phyloP scores from a whole-genome alignment of 1,140 invertebrate species.

The Oreohelix idahoensis region DNA sequence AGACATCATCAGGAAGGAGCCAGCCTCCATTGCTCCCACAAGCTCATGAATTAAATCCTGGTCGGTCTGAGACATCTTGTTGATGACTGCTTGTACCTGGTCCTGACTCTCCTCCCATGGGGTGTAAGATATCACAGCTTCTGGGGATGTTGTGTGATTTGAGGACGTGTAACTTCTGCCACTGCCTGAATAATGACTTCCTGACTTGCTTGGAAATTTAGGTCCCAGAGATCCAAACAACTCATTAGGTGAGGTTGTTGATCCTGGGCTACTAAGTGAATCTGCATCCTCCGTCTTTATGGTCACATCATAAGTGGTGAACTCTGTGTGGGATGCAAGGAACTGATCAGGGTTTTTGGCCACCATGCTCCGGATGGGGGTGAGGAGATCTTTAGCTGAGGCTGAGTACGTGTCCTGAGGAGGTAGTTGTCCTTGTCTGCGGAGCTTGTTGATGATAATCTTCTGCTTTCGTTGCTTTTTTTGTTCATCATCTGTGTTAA shows the following conservation, averaged over 20 bases:
- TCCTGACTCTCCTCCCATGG: conserved; percentile 39
- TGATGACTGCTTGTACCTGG: conserved; percentile 40
- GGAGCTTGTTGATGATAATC: conserved; percentile 89
- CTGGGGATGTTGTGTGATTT: neutral
- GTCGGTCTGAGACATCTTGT: conserved; percentile 43
- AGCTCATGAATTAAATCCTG: conserved; percentile 53
- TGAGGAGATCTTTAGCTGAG: conserved; percentile 42
- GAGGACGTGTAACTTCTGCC: neutral
- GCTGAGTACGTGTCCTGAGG: conserved; percentile 56
- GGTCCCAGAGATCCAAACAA: neutral
- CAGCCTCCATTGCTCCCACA: conserved; percentile 56
- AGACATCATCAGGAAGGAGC: conserved; percentile 56
- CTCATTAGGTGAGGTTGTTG: neutral
- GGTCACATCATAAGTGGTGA: neutral
- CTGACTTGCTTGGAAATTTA: neutral
- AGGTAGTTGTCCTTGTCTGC: conserved; percentile 59
- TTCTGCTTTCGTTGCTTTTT: conserved; percentile 91
- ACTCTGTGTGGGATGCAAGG: neutral
- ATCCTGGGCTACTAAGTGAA: neutral
- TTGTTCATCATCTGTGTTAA: conserved; percentile 79
- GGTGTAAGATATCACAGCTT: neutral
- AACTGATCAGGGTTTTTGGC: neutral
- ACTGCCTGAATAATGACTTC: neutral
- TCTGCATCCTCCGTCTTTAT: conserved; percentile 10
- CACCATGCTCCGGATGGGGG: neutral